These are phyloP conservation scores for Myotis daubentonii DNA, from an alignment of 2,797 vertebrate genomes.

Conservation along the genomic window DNA sequence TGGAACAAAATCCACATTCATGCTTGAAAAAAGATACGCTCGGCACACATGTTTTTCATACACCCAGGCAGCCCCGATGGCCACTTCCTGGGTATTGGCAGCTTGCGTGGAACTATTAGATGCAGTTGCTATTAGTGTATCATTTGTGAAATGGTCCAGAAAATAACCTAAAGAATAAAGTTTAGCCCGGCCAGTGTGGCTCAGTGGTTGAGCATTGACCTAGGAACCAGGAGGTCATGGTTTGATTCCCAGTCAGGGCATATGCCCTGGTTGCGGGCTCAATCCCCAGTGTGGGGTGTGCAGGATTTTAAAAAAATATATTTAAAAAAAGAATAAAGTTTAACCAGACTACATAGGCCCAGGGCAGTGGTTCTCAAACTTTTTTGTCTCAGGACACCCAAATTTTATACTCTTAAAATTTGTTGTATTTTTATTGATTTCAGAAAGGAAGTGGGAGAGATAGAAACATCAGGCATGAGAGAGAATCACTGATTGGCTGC, in stretches of 20 bases:
- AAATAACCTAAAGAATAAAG: constrained; percentile 74
- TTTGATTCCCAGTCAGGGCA: too few relatives aligned
- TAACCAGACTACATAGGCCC: constrained; percentile 47
- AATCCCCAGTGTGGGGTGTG: too few relatives aligned
- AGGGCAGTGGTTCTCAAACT: neutral
- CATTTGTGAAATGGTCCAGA: constrained; percentile 71
- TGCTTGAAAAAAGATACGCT: neutral
- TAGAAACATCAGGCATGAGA: too few relatives aligned
- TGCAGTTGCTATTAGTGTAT: constrained; percentile 54
- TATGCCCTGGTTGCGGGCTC: too few relatives aligned
- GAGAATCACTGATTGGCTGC: too few relatives aligned
- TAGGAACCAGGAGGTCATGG: too few relatives aligned
- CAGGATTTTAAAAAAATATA: too few relatives aligned
- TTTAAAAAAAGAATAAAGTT: neutral
- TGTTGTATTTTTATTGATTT: neutral
- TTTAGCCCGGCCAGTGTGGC: constrained; percentile 44
- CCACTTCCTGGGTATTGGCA: constrained; percentile 36
- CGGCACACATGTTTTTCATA: neutral
- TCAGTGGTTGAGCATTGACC: too few relatives aligned
- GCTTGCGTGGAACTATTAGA: neutral
- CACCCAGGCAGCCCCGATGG: neutral
- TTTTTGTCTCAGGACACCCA: neutral
- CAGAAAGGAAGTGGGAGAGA: too few relatives aligned
- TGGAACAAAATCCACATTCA: constrained; percentile 58
- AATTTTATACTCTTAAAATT: neutral